A percentile compares a stretch with the other conserved stretches of the same genome.
Conservation (phyloP, 2,888 invertebrate genomes). For the Deilephila porcellus region DNA sequence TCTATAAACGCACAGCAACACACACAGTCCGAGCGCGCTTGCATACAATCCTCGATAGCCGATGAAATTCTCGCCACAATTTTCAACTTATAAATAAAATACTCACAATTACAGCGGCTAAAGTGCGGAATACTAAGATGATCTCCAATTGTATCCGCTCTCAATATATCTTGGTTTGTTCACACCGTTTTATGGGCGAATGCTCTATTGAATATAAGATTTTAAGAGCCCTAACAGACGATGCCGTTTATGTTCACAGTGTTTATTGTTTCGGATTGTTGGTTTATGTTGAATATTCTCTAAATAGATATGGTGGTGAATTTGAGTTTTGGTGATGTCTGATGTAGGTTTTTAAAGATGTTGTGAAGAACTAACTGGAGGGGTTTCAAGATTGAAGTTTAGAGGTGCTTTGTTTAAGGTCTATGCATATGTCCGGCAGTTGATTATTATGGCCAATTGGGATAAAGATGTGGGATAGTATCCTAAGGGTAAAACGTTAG, state of each 20-base stretch:
- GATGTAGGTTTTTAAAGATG: too few relatives aligned
- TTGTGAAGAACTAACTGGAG: too few relatives aligned
- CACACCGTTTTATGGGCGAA: slow-evolving; percentile 45
- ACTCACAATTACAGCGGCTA: slow-evolving; percentile 61
- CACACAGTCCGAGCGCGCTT: slow-evolving; percentile 33
- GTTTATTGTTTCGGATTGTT: neutral
- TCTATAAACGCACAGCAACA: slow-evolving; percentile 37
- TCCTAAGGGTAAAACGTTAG: too few relatives aligned
- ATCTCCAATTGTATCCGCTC: slow-evolving; percentile 49
- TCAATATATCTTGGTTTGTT: slow-evolving; percentile 42
- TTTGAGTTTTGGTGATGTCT: too few relatives aligned
- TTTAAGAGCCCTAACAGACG: slow-evolving; percentile 17
- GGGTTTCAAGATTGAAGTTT: too few relatives aligned
- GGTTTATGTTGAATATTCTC: neutral
- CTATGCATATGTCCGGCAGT: too few relatives aligned
- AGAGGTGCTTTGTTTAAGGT: too few relatives aligned
- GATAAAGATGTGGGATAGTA: too few relatives aligned
- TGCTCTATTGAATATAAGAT: slow-evolving; percentile 44
- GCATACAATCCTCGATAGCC: slow-evolving; percentile 66
- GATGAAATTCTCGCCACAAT: slow-evolving; percentile 67
- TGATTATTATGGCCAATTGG: too few relatives aligned
- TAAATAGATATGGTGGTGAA: neutral
- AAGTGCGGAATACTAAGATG: slow-evolving; percentile 55
- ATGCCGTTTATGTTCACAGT: slow-evolving; percentile 6
- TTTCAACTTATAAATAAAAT: slow-evolving; percentile 75